phyloP scores from a whole-genome alignment of 1,140 invertebrate genomes.

The Druon quercuslanigerum region DNA sequence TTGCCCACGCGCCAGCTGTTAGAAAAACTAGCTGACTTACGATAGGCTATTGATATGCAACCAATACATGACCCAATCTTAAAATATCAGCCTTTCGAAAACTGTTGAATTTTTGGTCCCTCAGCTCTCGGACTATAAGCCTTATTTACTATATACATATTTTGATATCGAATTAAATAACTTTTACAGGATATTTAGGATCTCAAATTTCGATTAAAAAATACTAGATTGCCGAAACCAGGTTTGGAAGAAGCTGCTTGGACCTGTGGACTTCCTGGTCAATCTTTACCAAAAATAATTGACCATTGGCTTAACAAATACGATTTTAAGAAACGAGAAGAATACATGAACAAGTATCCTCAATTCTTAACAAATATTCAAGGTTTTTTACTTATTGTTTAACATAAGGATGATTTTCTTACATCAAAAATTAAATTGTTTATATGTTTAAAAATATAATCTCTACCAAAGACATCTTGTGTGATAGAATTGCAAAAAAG shows the following conservation, averaged over 20 bases:
- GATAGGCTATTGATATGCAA: no score
- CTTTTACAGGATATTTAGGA: constrained; percentile 38
- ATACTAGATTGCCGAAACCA: constrained; percentile 34
- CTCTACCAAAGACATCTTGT: no score
- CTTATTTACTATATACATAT: neutral
- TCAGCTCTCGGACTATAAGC: no score
- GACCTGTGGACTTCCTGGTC: constrained; percentile 85
- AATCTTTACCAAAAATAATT: constrained; percentile 81
- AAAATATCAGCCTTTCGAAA: no score
- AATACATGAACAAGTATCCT: constrained; percentile 82
- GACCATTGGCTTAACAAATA: constrained; percentile 86
- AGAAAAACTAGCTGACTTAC: no score
- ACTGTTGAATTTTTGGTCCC: no score
- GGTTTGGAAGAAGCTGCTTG: constrained; percentile 80
- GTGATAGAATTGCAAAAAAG: no score
- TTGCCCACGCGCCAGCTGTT: no score
- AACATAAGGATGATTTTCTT: no score
- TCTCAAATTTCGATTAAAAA: constrained; percentile 43
- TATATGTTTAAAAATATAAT: no score
- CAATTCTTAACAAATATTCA: constrained; percentile 86
- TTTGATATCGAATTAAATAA: neutral
- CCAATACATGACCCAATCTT: no score
- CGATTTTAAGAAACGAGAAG: constrained; percentile 83
- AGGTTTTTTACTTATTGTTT: constrained; percentile 64
- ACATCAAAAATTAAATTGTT: no score